phyloP scores from a whole-genome alignment of 2,797 vertebrate genomes.

The Selene dorsalis region DNA sequence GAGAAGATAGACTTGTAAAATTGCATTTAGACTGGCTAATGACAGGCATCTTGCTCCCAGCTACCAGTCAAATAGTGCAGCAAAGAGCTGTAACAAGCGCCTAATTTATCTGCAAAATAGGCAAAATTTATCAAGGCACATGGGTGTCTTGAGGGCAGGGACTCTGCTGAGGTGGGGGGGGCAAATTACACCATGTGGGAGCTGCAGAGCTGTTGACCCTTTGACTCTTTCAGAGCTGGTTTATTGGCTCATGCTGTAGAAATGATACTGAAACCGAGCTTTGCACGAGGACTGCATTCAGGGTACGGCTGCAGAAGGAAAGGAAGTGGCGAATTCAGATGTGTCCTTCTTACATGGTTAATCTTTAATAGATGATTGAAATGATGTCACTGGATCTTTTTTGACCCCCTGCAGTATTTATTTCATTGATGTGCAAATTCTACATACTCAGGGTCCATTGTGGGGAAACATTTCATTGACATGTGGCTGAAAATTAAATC shows the following conservation, averaged over 20 bases:
- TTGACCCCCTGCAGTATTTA: constrained; percentile 18
- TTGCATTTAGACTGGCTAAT: constrained; percentile 70
- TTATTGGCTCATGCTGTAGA: not conserved
- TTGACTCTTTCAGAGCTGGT: constrained; percentile 6
- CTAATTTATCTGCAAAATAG: constrained; percentile 82
- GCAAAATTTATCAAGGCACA: constrained; percentile 77
- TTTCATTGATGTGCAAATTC: constrained; percentile 41
- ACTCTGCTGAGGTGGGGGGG: constrained; percentile 62
- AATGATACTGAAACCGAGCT: not conserved
- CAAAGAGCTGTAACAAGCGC: constrained; percentile 54
- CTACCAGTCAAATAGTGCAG: constrained; percentile 50
- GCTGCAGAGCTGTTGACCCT: constrained; percentile 38
- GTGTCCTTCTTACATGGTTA: constrained; percentile 22
- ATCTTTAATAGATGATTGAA: constrained; percentile 43
- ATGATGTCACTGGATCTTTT: constrained; percentile 30
- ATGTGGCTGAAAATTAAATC: constrained; percentile 25
- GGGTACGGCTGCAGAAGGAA: constrained; percentile 1
- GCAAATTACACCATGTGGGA: constrained; percentile 57
- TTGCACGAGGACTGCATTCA: not conserved
- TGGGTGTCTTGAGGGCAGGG: constrained; percentile 69
- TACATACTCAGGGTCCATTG: constrained; percentile 26
- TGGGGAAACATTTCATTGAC: constrained; percentile 16
- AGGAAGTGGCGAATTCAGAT: constrained; percentile 15
- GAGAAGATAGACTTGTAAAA: constrained; percentile 59
- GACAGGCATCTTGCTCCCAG: constrained; percentile 64